Evolutionary conservation across 2,113 vertebrate species (phyloP).

Genomic region (Coptodon rendalli): DNA sequence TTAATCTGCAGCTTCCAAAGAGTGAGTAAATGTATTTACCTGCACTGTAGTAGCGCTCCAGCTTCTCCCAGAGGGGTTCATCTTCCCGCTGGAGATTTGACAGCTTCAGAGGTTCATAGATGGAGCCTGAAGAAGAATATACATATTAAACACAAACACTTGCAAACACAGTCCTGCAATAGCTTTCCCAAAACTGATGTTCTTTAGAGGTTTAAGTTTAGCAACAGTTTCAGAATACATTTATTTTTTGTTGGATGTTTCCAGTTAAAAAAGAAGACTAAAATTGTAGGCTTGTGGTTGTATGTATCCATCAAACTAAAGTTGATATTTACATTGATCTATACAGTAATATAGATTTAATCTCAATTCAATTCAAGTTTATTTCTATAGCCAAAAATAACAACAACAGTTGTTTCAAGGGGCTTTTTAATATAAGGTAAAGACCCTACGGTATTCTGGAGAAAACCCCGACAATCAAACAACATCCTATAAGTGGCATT

Average conservation of each 20-base stretch:
- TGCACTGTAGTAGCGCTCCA: conserved; percentile 88
- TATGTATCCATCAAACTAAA: background rate
- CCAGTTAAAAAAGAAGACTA: background rate
- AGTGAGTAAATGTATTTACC: conserved; percentile 71
- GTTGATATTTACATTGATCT: background rate
- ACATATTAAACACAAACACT: background rate
- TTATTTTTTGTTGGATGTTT: background rate
- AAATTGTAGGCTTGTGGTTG: rapidly evolving
- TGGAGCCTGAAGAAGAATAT: conserved; percentile 78
- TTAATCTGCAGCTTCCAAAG: background rate
- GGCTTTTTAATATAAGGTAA: rapidly evolving
- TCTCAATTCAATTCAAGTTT: background rate
- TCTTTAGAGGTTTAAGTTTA: background rate
- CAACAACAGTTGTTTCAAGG: background rate
- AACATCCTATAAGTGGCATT: rapidly evolving
- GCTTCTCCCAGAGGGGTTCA: conserved; percentile 87
- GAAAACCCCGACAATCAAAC: rapidly evolving
- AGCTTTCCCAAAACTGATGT: background rate
- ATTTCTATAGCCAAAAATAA: background rate
- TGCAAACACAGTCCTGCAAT: background rate
- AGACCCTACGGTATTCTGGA: background rate
- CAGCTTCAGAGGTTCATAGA: conserved; percentile 94
- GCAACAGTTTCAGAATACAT: background rate
- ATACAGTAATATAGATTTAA: background rate
- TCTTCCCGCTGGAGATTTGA: conserved; percentile 75